Conservation (phyloP, 2,888 invertebrate species). For the Julus scanicus region DNA sequence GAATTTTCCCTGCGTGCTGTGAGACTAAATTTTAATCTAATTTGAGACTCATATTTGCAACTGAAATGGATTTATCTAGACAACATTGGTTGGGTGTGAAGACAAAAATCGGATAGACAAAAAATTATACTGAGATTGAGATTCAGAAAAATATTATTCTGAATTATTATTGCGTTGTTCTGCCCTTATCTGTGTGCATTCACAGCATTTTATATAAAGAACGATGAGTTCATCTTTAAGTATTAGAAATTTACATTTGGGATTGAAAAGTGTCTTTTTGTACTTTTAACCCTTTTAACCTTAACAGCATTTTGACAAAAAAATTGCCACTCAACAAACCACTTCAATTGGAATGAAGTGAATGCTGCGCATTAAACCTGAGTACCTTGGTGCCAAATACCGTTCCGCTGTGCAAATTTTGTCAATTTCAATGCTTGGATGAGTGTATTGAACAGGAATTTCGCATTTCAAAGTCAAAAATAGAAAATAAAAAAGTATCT, state of each 20-base stretch:
- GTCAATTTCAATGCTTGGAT: background rate
- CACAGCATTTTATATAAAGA: no score
- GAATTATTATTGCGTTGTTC: no score
- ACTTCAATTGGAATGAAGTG: background rate
- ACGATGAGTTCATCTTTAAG: background rate
- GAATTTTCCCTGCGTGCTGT: background rate
- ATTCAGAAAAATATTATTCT: no score
- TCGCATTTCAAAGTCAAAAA: background rate
- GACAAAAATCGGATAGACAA: no score
- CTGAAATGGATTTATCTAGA: no score
- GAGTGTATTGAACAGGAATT: background rate
- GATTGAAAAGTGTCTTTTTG: background rate
- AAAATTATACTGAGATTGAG: no score
- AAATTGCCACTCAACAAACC: constrained; percentile 17
- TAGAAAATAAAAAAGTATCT: background rate
- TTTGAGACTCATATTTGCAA: background rate
- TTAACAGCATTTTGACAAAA: background rate
- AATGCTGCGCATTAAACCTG: background rate
- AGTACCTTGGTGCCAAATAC: background rate
- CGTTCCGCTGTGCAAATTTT: background rate
- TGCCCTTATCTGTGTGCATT: no score
- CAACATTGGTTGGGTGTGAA: no score
- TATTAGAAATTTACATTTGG: background rate
- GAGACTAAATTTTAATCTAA: background rate
- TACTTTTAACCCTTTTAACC: background rate